Base-by-base conservation (phyloP, 2,888 invertebrate species). In the Volucella zonaria region DNA sequence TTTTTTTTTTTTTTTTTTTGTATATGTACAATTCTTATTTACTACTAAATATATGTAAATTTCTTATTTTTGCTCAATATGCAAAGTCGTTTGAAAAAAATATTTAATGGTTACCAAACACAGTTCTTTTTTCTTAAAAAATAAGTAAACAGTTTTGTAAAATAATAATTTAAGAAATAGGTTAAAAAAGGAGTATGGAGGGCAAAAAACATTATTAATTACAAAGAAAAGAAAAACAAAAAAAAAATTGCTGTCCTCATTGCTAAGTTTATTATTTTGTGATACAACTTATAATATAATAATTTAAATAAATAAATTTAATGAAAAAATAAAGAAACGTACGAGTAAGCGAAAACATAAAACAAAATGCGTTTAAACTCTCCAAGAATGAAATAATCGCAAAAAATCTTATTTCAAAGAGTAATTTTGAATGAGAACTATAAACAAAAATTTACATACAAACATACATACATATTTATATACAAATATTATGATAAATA, bases 211-310 rank as follows among this genome's bases (percentile, higher is more conserved):
- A 31, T 6, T 0, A 31, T 6, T 31, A 6, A 31, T 31, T 31
- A 77, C 67, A 67, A 15, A 71, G 14, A 52, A 75, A 54, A 66
- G 12, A 78, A 56, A 59, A 43, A n/a, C n/a, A n/a, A n/a, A n/a
- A n/a, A 52, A 40, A 31, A 68, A 45, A 77, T 73, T 76, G 73
- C 80, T 85, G 85, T 85, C 85, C 85, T 85, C 77, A 85, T 62
- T 77, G 81, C 85, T 85, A 85, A 85, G 85, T 85, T 85, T 85
- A 85, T 85, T 85, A 81, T 85, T 85, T 85, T 85, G 85, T 85
- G 85, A 85, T 85, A 85, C 73, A 85, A 80, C 67, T 67, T 81
- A 81, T 83, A 80, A 82, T 67, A 71, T 40, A 54, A 45, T 78
- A 14, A 71, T 68, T 79, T 31, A 31, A 31, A 80, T 80, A 79